A percentile compares a stretch with the other conserved stretches of the same genome.
These are phyloP conservation scores for Falco concolor DNA, from an alignment of 2,797 vertebrate genomes.

Conservation along the genomic window DNA sequence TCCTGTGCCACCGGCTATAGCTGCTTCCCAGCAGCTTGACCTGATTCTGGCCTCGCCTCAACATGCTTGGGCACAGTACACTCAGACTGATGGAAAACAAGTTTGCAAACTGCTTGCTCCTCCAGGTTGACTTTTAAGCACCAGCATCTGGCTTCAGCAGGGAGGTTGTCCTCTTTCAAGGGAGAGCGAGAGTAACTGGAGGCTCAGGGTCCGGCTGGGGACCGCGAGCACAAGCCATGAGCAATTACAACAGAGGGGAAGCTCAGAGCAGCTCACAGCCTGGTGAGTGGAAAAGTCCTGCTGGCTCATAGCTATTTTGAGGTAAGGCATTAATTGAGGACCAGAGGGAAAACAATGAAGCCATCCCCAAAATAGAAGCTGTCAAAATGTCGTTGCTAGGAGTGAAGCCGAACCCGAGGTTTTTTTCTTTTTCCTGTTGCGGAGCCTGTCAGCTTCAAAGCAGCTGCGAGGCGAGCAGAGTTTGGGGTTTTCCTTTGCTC, in stretches of 20 bases:
- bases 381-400: conserved; percentile 27
- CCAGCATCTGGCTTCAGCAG: not conserved
- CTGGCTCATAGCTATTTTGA: not conserved
- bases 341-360: conserved; percentile 28
- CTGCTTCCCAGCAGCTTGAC: not conserved
- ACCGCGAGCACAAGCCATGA: not conserved
- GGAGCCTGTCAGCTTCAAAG: not conserved
- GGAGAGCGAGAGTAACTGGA: not conserved
- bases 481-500: not conserved
- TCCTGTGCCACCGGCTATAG: not conserved
- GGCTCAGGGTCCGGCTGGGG: not conserved
- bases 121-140: not conserved
- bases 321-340: conserved; percentile 41
- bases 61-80: accelerated
- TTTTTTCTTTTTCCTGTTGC: not conserved
- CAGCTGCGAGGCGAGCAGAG: not conserved
- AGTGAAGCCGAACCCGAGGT: not conserved
- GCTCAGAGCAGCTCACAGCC: not conserved
- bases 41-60: not conserved
- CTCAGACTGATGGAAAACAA: not conserved
- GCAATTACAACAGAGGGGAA: not conserved
- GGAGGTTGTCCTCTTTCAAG: not conserved
- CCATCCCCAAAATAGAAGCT: not conserved
- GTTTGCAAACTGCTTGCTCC: not conserved
- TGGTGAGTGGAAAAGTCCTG: not conserved